Conservation (phyloP, 2,113 vertebrate genomes). For the Piaya cayana region DNA sequence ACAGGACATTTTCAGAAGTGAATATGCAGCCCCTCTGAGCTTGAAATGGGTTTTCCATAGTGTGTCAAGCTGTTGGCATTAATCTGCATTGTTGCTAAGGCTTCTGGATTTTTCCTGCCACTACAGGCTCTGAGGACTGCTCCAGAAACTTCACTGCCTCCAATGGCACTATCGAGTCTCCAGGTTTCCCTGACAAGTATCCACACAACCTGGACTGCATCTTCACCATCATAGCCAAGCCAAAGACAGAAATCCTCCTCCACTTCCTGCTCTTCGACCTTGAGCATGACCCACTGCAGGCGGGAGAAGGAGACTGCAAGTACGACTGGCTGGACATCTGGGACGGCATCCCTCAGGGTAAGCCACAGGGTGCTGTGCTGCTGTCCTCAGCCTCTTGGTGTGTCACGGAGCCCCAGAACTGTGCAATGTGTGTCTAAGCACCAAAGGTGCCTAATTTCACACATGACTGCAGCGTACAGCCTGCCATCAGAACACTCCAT, state of each 20-base stretch:
- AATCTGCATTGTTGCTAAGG: neutral
- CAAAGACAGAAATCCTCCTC: conserved; percentile 94
- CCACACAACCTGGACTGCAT: conserved; percentile 96
- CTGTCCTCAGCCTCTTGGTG: neutral
- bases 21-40: neutral
- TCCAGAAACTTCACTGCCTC: conserved; percentile 93
- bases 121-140: conserved; percentile 94
- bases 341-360: conserved; percentile 96
- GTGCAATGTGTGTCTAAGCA: neutral
- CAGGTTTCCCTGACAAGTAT: conserved; percentile 96
- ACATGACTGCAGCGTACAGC: neutral
- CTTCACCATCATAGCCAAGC: conserved; percentile 94
- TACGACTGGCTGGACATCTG: conserved; percentile 99
- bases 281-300: conserved; percentile 93
- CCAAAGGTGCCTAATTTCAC: neutral
- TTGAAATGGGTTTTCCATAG: conserved; percentile 16
- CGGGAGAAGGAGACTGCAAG: conserved; percentile 94
- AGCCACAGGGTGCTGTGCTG: neutral
- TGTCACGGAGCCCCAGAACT: neutral
- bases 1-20: neutral
- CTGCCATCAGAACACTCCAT: rapidly evolving
- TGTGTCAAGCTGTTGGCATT: neutral
- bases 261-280: conserved; percentile 95
- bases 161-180: conserved; percentile 92
- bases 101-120: neutral